phyloP scores from a whole-genome alignment of 2,113 vertebrate genomes.

The Crotalus horridus region DNA sequence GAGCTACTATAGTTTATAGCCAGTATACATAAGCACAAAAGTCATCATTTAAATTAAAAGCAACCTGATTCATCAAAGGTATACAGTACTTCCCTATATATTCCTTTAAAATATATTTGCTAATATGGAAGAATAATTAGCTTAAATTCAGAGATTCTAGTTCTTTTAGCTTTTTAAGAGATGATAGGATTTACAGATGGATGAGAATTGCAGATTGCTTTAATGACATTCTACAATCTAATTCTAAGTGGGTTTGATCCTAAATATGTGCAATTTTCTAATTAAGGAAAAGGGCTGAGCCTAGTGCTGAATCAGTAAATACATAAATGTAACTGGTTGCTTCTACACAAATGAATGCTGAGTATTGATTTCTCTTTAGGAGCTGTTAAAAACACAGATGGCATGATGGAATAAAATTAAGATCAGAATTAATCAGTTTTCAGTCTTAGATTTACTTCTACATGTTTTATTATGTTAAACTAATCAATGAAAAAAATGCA shows the following conservation, averaged over 20 bases:
- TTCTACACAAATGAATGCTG: neutral
- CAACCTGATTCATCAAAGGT: neutral
- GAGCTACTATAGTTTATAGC: neutral
- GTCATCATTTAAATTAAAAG: neutral
- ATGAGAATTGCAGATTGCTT: neutral
- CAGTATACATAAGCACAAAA: neutral
- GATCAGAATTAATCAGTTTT: neutral
- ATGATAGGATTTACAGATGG: neutral
- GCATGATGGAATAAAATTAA: neutral
- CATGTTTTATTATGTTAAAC: no score
- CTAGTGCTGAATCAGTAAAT: neutral
- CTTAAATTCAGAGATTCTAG: neutral
- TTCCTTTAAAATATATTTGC: neutral
- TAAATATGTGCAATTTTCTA: neutral
- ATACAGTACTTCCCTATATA: neutral
- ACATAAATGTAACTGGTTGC: neutral
- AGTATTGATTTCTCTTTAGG: neutral
- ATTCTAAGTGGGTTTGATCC: neutral
- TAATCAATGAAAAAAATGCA: no score
- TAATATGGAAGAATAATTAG: neutral
- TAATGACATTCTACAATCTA: neutral
- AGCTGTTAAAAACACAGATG: neutral
- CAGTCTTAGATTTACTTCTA: no score
- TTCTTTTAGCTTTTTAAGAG: neutral
- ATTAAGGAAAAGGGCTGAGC: neutral